Conservation (phyloP, 2,888 invertebrate species). For the Creontiades dilutus region DNA sequence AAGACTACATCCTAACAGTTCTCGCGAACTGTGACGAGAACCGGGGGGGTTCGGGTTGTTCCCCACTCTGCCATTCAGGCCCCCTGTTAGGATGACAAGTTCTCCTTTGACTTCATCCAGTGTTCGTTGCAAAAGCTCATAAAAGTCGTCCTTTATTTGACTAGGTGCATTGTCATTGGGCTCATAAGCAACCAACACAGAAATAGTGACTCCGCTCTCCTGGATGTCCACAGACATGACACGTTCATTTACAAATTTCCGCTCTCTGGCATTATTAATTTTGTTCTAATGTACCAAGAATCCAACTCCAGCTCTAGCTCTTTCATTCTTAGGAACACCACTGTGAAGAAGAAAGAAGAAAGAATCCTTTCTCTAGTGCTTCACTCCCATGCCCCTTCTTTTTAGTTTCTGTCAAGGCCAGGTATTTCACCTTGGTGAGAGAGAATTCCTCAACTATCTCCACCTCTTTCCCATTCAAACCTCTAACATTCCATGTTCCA, state of each 20-base stretch:
- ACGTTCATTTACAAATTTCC: neutral
- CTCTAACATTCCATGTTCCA: neutral
- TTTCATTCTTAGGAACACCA: neutral
- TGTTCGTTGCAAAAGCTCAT: neutral
- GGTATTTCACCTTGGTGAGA: neutral
- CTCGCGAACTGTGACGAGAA: too few relatives aligned
- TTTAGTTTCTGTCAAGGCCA: neutral
- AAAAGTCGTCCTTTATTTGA: neutral
- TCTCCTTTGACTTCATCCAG: neutral
- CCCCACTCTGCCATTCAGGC: too few relatives aligned
- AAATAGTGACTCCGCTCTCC: neutral
- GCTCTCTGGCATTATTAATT: neutral
- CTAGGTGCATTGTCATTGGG: neutral
- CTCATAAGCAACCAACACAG: neutral
- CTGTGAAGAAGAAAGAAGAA: neutral
- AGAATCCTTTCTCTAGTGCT: neutral
- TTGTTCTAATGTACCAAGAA: neutral
- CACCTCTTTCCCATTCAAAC: neutral
- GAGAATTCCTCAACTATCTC: neutral
- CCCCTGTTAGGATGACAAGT: neutral
- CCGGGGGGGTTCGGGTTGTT: too few relatives aligned
- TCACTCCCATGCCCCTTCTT: neutral
- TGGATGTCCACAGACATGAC: neutral
- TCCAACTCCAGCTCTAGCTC: neutral
- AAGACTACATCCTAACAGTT: too few relatives aligned